Evolutionary conservation across 35 echinoderm and acorn worm species (phyloP).

Genomic region (Lytechinus variegatus): DNA sequence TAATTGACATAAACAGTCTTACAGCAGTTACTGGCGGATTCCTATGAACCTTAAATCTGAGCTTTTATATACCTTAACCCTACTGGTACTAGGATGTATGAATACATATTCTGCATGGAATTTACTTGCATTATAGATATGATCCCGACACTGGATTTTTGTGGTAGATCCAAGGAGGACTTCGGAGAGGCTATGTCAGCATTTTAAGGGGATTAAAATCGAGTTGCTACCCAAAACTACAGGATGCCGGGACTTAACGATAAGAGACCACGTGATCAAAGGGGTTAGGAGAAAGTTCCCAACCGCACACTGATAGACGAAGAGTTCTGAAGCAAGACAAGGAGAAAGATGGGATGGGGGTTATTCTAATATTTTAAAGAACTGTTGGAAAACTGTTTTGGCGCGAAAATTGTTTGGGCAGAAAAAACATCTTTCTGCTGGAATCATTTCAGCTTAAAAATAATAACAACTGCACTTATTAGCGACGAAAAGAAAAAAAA

Average conservation of each 20-base stretch:
- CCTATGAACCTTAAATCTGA: neutral
- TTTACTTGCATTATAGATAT: neutral
- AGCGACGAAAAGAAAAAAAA: no score
- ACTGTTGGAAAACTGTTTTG: no score
- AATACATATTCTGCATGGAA: neutral
- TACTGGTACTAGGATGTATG: neutral
- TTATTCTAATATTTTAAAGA: neutral
- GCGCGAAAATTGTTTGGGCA: no score
- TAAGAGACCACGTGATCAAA: slow-evolving; percentile 5
- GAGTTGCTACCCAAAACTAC: neutral
- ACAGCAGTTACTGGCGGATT: neutral
- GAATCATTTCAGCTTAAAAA: no score
- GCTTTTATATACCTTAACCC: neutral
- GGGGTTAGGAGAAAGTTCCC: neutral
- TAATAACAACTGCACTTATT: no score
- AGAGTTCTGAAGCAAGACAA: neutral
- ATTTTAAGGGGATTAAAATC: neutral
- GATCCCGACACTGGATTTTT: neutral
- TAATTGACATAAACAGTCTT: neutral
- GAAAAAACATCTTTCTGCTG: no score
- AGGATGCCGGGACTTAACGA: slow-evolving; percentile 16
- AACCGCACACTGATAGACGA: neutral
- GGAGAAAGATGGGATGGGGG: neutral
- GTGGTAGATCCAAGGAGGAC: neutral
- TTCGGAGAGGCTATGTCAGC: neutral